These are phyloP conservation scores for Crossaster papposus DNA, from an alignment of 53 echinoderm and acorn worm genomes.

Conservation along the genomic window DNA sequence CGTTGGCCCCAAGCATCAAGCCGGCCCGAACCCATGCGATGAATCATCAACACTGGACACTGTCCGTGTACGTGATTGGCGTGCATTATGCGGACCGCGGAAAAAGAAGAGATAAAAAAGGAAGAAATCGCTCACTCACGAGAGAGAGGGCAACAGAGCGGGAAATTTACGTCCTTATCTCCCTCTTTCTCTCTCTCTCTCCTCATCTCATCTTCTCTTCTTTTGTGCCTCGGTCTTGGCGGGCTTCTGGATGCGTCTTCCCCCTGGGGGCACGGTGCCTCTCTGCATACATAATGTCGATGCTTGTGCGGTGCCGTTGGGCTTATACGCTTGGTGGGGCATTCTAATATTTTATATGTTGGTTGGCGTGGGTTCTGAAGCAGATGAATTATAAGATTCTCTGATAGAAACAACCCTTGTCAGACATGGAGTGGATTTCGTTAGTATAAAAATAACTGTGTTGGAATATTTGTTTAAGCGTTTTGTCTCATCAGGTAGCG, in stretches of 20 bases:
- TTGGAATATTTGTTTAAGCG: too few species aligned
- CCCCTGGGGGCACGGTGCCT: not conserved
- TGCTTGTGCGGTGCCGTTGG: not conserved
- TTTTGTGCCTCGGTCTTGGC: slow-evolving; percentile 4
- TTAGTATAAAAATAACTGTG: not conserved
- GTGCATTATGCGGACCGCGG: slow-evolving; percentile 26
- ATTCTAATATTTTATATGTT: slow-evolving; percentile 8
- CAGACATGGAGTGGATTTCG: not conserved
- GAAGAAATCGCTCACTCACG: slow-evolving; percentile 8
- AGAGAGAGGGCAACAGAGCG: slow-evolving; percentile 38
- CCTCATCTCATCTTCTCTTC: slow-evolving; percentile 3
- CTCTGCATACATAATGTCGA: slow-evolving; percentile 27
- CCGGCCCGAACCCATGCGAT: slow-evolving; percentile 6
- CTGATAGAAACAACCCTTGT: not conserved
- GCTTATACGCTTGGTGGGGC: not conserved
- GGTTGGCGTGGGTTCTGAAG: not conserved
- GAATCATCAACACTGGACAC: slow-evolving; percentile 31
- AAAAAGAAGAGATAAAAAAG: too few species aligned
- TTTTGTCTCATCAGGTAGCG: too few species aligned
- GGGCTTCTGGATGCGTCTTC: not conserved
- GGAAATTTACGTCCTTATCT: slow-evolving; percentile 37
- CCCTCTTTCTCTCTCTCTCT: slow-evolving; percentile 12
- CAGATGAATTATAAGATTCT: slow-evolving; percentile 9
- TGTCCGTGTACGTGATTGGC: slow-evolving; percentile 24
- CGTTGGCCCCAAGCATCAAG: not conserved